Conservation (phyloP, 2,888 invertebrate species). For the Sminthurinus aureus region DNA sequence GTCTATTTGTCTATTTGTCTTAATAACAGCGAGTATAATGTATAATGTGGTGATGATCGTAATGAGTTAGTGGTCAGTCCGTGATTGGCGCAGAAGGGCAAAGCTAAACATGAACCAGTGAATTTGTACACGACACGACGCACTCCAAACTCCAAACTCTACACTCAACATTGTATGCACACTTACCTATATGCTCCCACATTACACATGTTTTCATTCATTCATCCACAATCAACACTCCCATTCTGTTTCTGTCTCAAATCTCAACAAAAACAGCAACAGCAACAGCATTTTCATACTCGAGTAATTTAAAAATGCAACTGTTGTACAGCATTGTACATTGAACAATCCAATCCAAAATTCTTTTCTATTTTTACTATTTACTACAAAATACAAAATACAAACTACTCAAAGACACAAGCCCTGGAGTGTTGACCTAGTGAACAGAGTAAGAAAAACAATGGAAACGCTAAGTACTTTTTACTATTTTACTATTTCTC, state of each 20-base stretch:
- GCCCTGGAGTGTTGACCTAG: neutral
- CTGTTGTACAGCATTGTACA: neutral
- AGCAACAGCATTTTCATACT: neutral
- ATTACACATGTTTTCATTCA: neutral
- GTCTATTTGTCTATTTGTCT: no score
- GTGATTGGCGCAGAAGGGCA: slow-evolving; percentile 37
- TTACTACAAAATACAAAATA: neutral
- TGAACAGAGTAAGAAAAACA: neutral
- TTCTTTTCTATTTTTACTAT: neutral
- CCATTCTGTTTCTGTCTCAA: no score
- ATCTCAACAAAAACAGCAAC: neutral
- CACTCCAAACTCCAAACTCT: neutral
- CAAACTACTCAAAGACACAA: neutral
- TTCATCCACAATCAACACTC: neutral
- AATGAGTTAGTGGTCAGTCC: slow-evolving; percentile 25
- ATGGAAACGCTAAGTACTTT: neutral
- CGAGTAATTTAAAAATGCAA: neutral
- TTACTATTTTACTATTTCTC: no score
- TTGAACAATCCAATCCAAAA: neutral
- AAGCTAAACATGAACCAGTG: neutral
- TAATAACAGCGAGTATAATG: neutral
- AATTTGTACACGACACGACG: neutral
- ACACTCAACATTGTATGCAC: neutral
- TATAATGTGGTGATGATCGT: neutral
- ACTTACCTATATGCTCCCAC: neutral